Conservation (phyloP, 2,797 vertebrate species). For the Falco cherrug region DNA sequence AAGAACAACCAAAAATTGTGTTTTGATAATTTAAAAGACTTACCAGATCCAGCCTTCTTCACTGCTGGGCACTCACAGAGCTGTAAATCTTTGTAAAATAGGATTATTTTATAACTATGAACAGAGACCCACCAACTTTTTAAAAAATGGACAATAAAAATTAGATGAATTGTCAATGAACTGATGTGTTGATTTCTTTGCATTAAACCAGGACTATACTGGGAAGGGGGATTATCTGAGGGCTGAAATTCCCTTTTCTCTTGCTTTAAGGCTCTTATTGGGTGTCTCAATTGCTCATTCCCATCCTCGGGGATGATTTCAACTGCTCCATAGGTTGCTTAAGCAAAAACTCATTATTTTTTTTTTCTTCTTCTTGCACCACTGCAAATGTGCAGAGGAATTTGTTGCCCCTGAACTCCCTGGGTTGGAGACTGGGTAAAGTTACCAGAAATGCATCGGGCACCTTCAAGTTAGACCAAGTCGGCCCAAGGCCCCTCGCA, state of each 20-base stretch:
- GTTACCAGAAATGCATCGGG: rapidly evolving
- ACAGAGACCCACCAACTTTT: slow-evolving; percentile 47
- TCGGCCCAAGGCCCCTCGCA: rapidly evolving
- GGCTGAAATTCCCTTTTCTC: not conserved
- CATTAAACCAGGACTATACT: not conserved
- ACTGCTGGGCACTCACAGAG: not conserved
- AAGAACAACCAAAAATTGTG: not conserved
- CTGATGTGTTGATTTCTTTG: not conserved
- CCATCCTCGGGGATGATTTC: not conserved
- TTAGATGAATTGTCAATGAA: slow-evolving; percentile 59
- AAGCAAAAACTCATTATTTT: not conserved
- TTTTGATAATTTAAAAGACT: slow-evolving; percentile 24
- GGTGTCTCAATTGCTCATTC: not conserved
- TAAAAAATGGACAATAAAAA: slow-evolving; percentile 68
- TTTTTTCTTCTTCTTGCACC: not conserved
- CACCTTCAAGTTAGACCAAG: rapidly evolving
- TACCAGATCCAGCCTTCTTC: not conserved
- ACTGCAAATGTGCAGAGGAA: rapidly evolving
- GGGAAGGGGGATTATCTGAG: not conserved
- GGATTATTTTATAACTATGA: slow-evolving; percentile 82
- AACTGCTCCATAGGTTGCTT: not conserved
- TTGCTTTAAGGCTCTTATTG: not conserved
- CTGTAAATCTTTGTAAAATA: slow-evolving; percentile 93
- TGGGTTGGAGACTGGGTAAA: rapidly evolving
- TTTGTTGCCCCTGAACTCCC: not conserved